These are phyloP conservation scores for Nomada fabriciana DNA, from an alignment of 2,888 invertebrate species.

Conservation along the genomic window DNA sequence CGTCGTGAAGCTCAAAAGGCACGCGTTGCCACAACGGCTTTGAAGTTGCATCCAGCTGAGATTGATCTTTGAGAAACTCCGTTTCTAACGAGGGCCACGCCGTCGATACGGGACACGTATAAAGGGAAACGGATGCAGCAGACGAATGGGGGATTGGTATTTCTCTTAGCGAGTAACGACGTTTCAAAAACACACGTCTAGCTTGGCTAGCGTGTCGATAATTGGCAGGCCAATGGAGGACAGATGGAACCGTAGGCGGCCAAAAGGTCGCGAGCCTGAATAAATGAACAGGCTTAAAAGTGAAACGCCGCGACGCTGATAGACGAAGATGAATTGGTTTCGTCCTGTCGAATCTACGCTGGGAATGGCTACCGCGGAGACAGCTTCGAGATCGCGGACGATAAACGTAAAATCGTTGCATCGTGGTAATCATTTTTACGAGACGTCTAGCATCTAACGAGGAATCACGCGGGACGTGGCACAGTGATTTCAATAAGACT, in stretches of 20 bases:
- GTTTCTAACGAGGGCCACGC: slow-evolving; percentile 58
- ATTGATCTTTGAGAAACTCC: slow-evolving; percentile 63
- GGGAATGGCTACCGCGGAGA: not conserved
- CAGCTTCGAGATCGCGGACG: slow-evolving; percentile 18
- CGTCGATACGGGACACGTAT: slow-evolving; percentile 31
- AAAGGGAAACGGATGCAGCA: slow-evolving; percentile 11
- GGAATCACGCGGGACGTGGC: not conserved
- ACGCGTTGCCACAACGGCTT: slow-evolving; percentile 43
- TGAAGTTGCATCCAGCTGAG: slow-evolving; percentile 50
- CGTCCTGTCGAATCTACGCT: slow-evolving; percentile 6
- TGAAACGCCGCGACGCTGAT: slow-evolving; percentile 36
- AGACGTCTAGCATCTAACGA: not conserved
- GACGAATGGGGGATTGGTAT: slow-evolving; percentile 27
- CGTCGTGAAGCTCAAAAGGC: slow-evolving; percentile 53
- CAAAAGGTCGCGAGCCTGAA: slow-evolving; percentile 60
- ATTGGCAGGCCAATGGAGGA: slow-evolving; percentile 63
- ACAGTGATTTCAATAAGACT: not conserved
- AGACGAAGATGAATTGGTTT: slow-evolving; percentile 52
- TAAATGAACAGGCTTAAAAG: slow-evolving; percentile 54
- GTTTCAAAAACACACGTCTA: slow-evolving; percentile 55
- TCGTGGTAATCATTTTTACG: slow-evolving; percentile 24
- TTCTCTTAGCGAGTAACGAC: slow-evolving; percentile 43
- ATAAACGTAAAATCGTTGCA: slow-evolving; percentile 28
- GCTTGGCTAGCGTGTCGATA: slow-evolving; percentile 51
- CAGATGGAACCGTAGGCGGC: slow-evolving; percentile 57